Conservation (phyloP, 2,888 invertebrate species). For the Pandemis corylana region DNA sequence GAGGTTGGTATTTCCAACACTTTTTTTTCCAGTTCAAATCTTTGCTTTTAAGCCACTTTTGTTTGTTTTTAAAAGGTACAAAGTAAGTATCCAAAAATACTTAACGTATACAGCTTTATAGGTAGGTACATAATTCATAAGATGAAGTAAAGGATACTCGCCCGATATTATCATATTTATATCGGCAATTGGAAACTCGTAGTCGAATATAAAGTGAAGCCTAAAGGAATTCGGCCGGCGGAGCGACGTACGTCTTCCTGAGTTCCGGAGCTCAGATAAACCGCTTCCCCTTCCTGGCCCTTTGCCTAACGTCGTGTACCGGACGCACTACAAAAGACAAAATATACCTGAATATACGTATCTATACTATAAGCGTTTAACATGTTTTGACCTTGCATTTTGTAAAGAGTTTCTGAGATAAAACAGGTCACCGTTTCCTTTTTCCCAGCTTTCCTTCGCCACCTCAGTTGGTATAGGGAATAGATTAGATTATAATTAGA, state of each 20-base stretch:
- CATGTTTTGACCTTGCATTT: slow-evolving; percentile 2
- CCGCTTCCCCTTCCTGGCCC: slow-evolving; percentile 82
- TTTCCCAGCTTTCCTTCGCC: neutral
- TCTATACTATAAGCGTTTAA: neutral
- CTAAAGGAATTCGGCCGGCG: slow-evolving; percentile 74
- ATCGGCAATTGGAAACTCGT: slow-evolving; percentile 36
- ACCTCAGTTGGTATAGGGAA: neutral
- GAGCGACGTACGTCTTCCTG: slow-evolving; percentile 78
- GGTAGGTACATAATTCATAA: slow-evolving; percentile 1
- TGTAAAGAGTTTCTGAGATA: neutral
- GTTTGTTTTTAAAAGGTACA: too few species aligned
- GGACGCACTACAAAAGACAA: slow-evolving; percentile 76
- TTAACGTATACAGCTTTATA: neutral
- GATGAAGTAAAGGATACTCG: slow-evolving; percentile 8
- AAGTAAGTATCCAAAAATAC: neutral
- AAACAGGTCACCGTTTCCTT: neutral
- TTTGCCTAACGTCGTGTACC: slow-evolving; percentile 80
- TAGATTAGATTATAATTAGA: too few species aligned
- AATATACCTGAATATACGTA: slow-evolving; percentile 61
- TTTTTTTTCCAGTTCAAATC: neutral
- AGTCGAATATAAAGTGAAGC: slow-evolving; percentile 62
- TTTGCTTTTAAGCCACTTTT: too few species aligned
- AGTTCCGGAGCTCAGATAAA: slow-evolving; percentile 82
- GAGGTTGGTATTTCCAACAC: neutral
- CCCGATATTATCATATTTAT: slow-evolving; percentile 28